Percentiles rank a stretch among this genome's conserved stretches.
Evolutionary conservation across 23 tunicate species (phyloP).

Genomic region (Diplosoma virens): DNA sequence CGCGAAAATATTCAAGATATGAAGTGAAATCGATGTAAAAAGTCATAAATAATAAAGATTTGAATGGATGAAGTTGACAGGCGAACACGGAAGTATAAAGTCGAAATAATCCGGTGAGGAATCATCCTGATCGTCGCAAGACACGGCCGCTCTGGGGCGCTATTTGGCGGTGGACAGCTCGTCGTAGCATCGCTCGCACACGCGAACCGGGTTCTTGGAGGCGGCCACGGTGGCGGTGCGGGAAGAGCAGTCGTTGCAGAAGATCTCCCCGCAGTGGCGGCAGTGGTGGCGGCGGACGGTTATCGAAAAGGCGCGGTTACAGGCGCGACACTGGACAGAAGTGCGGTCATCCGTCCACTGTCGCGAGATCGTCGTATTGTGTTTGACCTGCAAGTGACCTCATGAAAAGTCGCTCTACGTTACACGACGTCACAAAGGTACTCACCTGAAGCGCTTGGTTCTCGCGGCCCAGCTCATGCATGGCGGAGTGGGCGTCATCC

Average conservation of each 20-base stretch:
- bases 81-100: too few relatives aligned
- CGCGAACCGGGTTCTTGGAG: constrained; percentile 85
- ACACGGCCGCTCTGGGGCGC: not conserved
- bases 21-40: too few relatives aligned
- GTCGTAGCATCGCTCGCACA: constrained; percentile 85
- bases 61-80: too few relatives aligned
- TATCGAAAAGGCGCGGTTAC: constrained; percentile 52
- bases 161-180: constrained; percentile 55
- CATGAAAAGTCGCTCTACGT: too few relatives aligned
- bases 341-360: constrained; percentile 83
- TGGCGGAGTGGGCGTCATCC: constrained; percentile 78
- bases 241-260: constrained; percentile 78
- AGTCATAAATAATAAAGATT: too few relatives aligned
- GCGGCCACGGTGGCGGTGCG: constrained; percentile 77
- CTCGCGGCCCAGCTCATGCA: constrained; percentile 94
- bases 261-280: constrained; percentile 91
- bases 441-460: constrained; percentile 93
- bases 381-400: constrained; percentile 77
- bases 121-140: too few relatives aligned
- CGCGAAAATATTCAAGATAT: too few relatives aligned
- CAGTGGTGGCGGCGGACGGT: constrained; percentile 87
- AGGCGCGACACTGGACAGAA: constrained; percentile 49
- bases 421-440: not conserved
- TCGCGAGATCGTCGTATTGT: constrained; percentile 73
- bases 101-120: too few relatives aligned